Evolutionary conservation across 2,797 vertebrate genomes (phyloP).

Genomic region (Urophycis tenuis): DNA sequence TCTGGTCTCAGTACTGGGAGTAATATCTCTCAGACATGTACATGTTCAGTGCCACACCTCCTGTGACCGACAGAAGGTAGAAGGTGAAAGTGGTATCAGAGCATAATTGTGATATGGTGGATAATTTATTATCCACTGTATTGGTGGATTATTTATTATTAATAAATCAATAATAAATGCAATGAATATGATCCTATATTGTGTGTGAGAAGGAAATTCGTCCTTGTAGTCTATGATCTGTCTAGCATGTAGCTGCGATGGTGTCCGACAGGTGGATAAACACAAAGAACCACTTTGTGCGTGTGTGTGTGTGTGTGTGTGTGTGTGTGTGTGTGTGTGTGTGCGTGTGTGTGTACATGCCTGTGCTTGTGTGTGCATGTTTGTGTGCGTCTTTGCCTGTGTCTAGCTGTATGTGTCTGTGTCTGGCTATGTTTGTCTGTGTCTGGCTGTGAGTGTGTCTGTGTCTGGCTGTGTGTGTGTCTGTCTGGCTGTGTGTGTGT

Average conservation of each 20-base stretch:
- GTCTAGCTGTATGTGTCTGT: not conserved
- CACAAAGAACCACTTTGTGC: not conserved
- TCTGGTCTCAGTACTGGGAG: not conserved
- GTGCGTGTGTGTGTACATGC: not conserved
- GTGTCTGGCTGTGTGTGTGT: not conserved
- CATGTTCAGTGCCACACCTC: not conserved
- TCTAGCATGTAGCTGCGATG: not conserved
- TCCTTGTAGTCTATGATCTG: not conserved
- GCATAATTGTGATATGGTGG: not conserved
- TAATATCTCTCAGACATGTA: not conserved
- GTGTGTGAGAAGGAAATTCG: not conserved
- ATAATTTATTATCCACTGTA: too few relatives aligned
- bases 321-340: constrained; percentile 2
- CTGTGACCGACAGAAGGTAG: not conserved
- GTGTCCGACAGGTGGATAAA: not conserved
- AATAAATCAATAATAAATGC: too few relatives aligned
- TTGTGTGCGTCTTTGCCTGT: not conserved
- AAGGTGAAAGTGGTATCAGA: not conserved
- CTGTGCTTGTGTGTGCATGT: not conserved
- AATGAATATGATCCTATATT: not conserved
- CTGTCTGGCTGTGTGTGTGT: not conserved
- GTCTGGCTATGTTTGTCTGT: constrained; percentile 1
- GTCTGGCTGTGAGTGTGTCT: constrained; percentile 8
- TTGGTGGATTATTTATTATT: too few relatives aligned
- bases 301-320: not conserved